Base-by-base conservation (phyloP, 2,888 invertebrate species). In the Pachycephus smyrnensis region DNA sequence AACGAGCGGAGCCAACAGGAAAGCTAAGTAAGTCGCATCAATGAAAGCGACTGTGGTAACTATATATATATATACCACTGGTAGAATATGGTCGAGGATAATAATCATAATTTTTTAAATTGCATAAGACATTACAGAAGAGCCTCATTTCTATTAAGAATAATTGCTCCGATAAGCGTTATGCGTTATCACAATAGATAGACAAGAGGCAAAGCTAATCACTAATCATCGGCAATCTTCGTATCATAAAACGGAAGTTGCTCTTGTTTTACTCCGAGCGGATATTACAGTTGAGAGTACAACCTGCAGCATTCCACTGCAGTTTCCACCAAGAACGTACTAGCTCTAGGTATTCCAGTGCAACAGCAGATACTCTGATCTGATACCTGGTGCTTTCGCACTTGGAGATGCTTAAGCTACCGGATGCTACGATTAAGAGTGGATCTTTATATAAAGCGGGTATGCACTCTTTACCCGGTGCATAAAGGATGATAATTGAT, bases 1-100 rank as follows among this genome's bases (percentile, higher is more conserved):
- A 86, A 83, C 83, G 83, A 78, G 76, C 76, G 76, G 75, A 82
- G 80, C 78, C 73, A 55, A 55, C 55, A 55, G 55, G 55, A 55
- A 55, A 75, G 69, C 33, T 81, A 33, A 30, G 74, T 30, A 33
- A 74, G 36, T 74, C 37, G 74, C 74, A n/a, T 74, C 33, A 35
- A 74, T 74, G 74, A 74, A 33, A 32, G 11, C 33, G n/a, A 33
- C 55, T 55, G 9, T 23, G 23, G 23, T 23, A 9, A 23, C 55
- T 55, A 6, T 23, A 55, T 9, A 9, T 2, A 4, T 55, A 9
- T 55, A 15, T 55, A 55, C 23, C 33, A 33, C 4, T 33, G 33
- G 33, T 33, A 33, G 4, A 33, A 33, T 33, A 3, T 33, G 33
- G 1, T 33, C 4, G 33, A 33, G 3, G 4, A 33, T 33, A 4